Evolutionary conservation across 1,140 invertebrate genomes (phyloP).

Genomic region (Aphaenogaster floridana): DNA sequence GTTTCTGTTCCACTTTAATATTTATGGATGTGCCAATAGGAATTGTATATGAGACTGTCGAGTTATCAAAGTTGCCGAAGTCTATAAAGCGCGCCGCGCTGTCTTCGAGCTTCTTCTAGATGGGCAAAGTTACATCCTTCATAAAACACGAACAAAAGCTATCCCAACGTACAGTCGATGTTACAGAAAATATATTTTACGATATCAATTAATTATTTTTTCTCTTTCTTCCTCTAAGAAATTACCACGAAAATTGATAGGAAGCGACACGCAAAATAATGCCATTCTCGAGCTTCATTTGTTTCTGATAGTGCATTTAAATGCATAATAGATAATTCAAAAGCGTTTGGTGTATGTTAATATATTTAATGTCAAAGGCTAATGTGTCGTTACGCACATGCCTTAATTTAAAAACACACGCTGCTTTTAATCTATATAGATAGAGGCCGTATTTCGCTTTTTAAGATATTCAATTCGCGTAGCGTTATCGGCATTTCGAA

Average conservation of each 20-base stretch:
- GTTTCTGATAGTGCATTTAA: neutral
- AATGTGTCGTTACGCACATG: slow-evolving; percentile 26
- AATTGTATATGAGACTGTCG: neutral
- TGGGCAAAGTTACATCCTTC: neutral
- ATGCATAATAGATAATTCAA: slow-evolving; percentile 36
- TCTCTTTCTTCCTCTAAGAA: neutral
- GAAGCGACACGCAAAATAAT: neutral
- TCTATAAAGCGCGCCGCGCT: neutral
- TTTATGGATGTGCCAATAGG: neutral
- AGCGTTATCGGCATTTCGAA: neutral
- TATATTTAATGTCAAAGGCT: slow-evolving; percentile 52
- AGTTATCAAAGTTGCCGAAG: neutral
- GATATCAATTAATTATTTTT: neutral
- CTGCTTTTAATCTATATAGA: neutral
- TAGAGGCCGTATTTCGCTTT: neutral
- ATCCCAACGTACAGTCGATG: neutral
- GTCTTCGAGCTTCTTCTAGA: neutral
- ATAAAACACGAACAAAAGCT: neutral
- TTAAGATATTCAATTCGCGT: neutral
- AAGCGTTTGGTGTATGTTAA: slow-evolving; percentile 20
- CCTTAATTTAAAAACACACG: slow-evolving; percentile 28
- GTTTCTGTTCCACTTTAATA: slow-evolving; percentile 7
- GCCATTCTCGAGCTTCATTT: neutral
- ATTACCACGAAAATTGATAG: neutral
- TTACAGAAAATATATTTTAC: neutral